These are phyloP conservation scores for Cybosia mesomella DNA, from an alignment of 2,888 invertebrate genomes.

Conservation along the genomic window DNA sequence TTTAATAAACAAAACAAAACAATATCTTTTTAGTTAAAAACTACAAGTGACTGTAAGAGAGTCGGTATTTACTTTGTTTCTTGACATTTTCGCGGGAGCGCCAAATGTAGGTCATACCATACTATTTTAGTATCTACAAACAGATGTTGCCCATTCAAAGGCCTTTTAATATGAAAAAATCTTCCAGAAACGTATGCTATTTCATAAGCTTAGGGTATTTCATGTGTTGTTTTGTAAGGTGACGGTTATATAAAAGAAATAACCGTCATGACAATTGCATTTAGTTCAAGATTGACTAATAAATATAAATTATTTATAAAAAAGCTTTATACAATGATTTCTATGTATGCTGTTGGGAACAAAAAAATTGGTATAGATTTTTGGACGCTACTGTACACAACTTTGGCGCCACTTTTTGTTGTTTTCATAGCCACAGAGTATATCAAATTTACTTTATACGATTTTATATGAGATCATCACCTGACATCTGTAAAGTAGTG, in stretches of 20 bases:
- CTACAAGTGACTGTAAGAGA: not conserved
- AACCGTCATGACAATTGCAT: conserved; percentile 6
- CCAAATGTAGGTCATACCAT: conserved; percentile 38
- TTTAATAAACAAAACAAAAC: not conserved
- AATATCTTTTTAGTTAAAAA: not conserved
- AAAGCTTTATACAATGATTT: no score
- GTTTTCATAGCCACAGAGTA: no score
- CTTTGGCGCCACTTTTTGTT: no score
- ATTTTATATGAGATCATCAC: no score
- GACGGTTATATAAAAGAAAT: conserved; percentile 4
- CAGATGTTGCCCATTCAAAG: not conserved
- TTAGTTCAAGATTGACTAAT: conserved; percentile 3
- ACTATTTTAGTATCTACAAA: conserved; percentile 41
- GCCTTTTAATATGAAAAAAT: not conserved
- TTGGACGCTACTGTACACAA: no score
- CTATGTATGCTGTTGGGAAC: no score
- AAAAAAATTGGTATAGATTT: no score
- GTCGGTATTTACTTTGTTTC: conserved; percentile 4
- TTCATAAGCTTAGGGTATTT: conserved; percentile 6
- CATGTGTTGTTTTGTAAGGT: conserved; percentile 2
- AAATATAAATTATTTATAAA: not conserved
- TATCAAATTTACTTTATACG: no score
- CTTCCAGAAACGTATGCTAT: not conserved
- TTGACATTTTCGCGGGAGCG: conserved; percentile 22
- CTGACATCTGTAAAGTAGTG: no score